These are phyloP conservation scores for Drosophila rubida DNA, from an alignment of 2,888 invertebrate genomes.

Conservation along the genomic window DNA sequence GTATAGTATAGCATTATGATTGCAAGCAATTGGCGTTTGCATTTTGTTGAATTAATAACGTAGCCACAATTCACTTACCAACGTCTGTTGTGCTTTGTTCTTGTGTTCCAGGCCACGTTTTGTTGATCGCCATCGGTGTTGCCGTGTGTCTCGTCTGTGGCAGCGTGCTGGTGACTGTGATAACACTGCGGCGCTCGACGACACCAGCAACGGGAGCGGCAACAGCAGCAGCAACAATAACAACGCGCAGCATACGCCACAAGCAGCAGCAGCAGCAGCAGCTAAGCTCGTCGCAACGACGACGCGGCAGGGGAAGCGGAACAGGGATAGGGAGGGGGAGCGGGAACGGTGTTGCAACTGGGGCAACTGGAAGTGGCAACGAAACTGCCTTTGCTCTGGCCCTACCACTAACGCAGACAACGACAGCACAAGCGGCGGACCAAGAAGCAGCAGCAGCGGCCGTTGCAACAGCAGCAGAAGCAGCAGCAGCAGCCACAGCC, in stretches of 20 bases:
- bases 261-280: slow-evolving; percentile 34
- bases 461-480: slow-evolving; percentile 63
- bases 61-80: slow-evolving; percentile 1
- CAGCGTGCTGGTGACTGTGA: slow-evolving; percentile 81
- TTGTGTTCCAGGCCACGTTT: slow-evolving; percentile 73
- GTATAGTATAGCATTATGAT: not conserved
- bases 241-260: slow-evolving; percentile 52
- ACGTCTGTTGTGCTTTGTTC: not conserved
- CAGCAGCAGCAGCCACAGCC: slow-evolving; percentile 73
- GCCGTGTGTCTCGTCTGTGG: slow-evolving; percentile 81
- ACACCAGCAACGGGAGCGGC: slow-evolving; percentile 65
- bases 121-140: slow-evolving; percentile 81
- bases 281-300: slow-evolving; percentile 63
- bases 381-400: slow-evolving; percentile 83
- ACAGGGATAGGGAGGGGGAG: slow-evolving; percentile 43
- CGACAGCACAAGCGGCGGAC: slow-evolving; percentile 61
- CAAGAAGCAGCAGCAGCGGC: slow-evolving; percentile 34
- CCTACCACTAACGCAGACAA: slow-evolving; percentile 82
- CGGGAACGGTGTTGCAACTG: slow-evolving; percentile 44
- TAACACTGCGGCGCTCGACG: slow-evolving; percentile 69
- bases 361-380: slow-evolving; percentile 27
- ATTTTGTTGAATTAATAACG: not conserved
- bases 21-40: not conserved
- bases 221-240: slow-evolving; percentile 32
- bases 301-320: slow-evolving; percentile 40